phyloP scores from a whole-genome alignment of 2,797 vertebrate species.

The Sylvilagus floridanus region DNA sequence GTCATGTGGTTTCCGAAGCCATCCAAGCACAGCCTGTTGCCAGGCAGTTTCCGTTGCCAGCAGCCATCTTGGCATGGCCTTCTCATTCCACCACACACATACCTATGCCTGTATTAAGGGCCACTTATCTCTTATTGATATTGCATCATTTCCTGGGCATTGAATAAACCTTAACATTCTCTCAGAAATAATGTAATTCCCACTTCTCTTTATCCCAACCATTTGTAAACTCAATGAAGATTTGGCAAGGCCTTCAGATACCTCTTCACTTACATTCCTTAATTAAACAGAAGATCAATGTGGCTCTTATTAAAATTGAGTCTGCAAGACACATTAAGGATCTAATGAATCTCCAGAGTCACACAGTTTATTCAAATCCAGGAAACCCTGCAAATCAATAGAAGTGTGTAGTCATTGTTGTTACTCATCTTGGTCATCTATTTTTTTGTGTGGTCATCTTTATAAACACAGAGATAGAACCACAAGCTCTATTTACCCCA shows the following conservation, averaged over 20 bases:
- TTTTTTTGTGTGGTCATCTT: background rate
- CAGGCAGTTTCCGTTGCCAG: too few species aligned
- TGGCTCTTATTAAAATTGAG: background rate
- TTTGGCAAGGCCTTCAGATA: background rate
- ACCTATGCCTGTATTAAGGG: background rate
- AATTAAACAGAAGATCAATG: conserved; percentile 2
- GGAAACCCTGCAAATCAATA: background rate
- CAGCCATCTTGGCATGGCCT: too few species aligned
- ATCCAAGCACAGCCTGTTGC: too few species aligned
- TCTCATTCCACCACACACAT: background rate
- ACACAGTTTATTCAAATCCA: too few species aligned
- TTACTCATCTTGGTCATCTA: background rate
- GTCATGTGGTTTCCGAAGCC: too few species aligned
- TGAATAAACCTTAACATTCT: background rate
- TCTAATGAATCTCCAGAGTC: background rate
- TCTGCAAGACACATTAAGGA: background rate
- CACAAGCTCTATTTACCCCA: background rate
- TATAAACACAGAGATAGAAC: background rate
- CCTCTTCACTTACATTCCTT: background rate
- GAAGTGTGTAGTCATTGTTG: background rate
- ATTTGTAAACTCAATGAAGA: background rate
- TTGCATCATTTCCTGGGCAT: too few species aligned
- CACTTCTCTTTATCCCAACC: background rate
- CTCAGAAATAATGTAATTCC: background rate
- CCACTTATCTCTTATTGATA: too few species aligned